phyloP scores from a whole-genome alignment of 2,888 invertebrate species.

The Belgica antarctica region DNA sequence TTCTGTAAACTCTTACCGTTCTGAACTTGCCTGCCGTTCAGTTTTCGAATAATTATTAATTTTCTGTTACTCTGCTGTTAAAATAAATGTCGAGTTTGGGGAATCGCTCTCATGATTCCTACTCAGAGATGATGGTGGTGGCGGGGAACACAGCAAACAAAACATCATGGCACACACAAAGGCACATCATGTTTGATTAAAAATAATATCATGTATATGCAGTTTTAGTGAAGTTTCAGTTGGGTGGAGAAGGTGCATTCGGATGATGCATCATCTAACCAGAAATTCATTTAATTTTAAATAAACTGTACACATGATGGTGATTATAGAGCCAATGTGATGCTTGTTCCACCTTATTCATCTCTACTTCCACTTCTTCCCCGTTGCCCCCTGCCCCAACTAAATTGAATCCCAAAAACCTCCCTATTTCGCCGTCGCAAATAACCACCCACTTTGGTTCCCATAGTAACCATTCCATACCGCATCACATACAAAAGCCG shows the following conservation, averaged over 20 bases:
- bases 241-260: not conserved
- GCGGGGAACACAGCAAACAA: not conserved
- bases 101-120: not conserved
- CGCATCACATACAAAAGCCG: constrained; percentile 38
- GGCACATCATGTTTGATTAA: constrained; percentile 23
- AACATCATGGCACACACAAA: constrained; percentile 24
- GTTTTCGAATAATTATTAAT: not conserved
- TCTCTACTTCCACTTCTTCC: not conserved
- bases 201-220: constrained; percentile 23
- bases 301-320: constrained; percentile 28
- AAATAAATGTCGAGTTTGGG: not conserved
- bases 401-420: not conserved
- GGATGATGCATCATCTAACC: constrained; percentile 20
- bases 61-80: not conserved
- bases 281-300: constrained; percentile 27
- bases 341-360: constrained; percentile 10
- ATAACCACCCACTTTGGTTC: constrained; percentile 32
- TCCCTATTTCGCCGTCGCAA: constrained; percentile 9
- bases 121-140: not conserved
- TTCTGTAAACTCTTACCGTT: no score
- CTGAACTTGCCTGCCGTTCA: no score
- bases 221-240: not conserved
- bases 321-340: constrained; percentile 27
- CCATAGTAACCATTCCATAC: constrained; percentile 33
- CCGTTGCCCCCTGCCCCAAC: no score